A percentile compares a stretch with the other conserved stretches of the same genome.
Evolutionary conservation across 2,797 vertebrate genomes (phyloP).

Genomic region (Lepidocolaptes lacrymiger): DNA sequence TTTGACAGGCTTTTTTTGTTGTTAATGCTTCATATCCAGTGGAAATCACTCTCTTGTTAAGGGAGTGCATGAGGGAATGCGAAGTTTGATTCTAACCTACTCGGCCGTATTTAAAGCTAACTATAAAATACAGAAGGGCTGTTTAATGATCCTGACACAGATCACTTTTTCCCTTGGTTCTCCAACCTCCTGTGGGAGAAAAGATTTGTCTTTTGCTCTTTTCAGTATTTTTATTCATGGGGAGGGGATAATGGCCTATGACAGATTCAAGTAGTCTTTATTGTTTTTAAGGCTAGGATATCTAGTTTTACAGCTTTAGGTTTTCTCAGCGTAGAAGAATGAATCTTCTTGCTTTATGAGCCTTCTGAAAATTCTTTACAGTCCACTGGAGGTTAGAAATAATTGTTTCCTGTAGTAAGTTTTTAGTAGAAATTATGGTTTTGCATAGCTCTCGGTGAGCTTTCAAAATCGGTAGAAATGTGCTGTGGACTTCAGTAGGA

Average conservation of each 20-base stretch:
- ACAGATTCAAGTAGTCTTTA: background rate
- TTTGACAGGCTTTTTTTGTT: background rate
- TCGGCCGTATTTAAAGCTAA: background rate
- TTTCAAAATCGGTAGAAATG: background rate
- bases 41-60: background rate
- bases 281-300: background rate
- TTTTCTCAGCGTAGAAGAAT: constrained; percentile 4
- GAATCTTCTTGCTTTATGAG: constrained; percentile 7
- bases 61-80: background rate
- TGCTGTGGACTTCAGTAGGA: background rate
- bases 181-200: background rate
- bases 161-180: background rate
- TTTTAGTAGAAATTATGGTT: background rate
- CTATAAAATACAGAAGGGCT: background rate
- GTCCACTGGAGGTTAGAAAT: constrained; percentile 7
- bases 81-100: background rate
- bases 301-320: constrained; percentile 30
- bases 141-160: background rate
- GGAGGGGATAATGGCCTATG: background rate
- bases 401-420: background rate
- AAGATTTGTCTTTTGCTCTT: constrained; percentile 9
- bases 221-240: background rate
- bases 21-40: background rate
- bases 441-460: background rate
- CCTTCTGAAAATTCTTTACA: background rate